Evolutionary conservation across 2,888 invertebrate species (phyloP).

Genomic region (Melieria crassipennis): DNA sequence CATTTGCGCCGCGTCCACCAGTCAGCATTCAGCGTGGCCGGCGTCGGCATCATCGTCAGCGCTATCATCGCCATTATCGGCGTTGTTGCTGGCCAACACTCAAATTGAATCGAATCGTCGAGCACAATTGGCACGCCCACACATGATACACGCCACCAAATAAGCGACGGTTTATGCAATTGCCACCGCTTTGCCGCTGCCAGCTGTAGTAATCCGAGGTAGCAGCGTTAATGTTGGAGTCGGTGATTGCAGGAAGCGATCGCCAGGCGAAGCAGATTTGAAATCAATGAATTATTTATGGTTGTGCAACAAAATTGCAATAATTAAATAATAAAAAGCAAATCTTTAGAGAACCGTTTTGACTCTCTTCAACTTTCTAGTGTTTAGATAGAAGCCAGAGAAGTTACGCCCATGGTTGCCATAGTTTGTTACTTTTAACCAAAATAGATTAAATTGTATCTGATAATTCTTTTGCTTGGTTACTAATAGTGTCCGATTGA

Average conservation of each 20-base stretch:
- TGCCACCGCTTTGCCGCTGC: neutral
- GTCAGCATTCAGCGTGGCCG: neutral
- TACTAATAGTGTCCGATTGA: too few relatives aligned
- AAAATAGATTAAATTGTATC: too few relatives aligned
- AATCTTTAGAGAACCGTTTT: too few relatives aligned
- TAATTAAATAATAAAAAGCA: neutral
- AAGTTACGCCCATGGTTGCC: too few relatives aligned
- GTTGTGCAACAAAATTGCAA: neutral
- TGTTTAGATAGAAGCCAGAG: too few relatives aligned
- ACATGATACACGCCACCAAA: neutral
- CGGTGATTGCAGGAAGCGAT: neutral
- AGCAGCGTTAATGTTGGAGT: neutral
- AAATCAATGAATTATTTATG: neutral
- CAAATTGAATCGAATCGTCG: slow-evolving; percentile 30
- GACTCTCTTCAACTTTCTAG: too few relatives aligned
- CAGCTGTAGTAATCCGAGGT: neutral
- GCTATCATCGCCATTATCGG: slow-evolving; percentile 6
- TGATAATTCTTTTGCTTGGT: too few relatives aligned
- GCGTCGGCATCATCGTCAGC: neutral
- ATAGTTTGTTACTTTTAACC: too few relatives aligned
- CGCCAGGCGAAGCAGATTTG: neutral
- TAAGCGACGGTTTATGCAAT: neutral
- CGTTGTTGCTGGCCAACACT: slow-evolving; percentile 3
- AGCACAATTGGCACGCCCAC: slow-evolving; percentile 34
- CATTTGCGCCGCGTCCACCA: slow-evolving; percentile 8